phyloP scores from a whole-genome alignment of 2,888 invertebrate genomes.

The Caenorhabditis drosophilae region DNA sequence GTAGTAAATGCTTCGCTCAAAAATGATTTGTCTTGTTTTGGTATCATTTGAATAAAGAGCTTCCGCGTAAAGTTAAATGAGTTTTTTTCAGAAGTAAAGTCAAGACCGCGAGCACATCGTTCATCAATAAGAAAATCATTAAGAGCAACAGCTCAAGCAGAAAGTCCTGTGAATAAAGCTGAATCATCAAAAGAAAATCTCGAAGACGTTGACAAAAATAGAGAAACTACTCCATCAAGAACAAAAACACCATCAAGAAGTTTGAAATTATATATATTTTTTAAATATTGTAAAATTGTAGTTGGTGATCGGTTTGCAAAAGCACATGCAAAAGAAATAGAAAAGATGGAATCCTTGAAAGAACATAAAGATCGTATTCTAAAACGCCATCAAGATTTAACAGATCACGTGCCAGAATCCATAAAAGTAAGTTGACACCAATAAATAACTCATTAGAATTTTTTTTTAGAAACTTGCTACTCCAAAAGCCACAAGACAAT shows the following conservation, averaged over 20 bases:
- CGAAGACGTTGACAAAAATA: neutral
- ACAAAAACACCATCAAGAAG: neutral
- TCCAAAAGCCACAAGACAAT: slow-evolving; percentile 22
- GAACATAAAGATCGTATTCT: slow-evolving; percentile 15
- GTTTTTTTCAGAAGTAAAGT: slow-evolving; percentile 20
- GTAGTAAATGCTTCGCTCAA: slow-evolving; percentile 8
- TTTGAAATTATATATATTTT: neutral
- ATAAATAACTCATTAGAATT: too few species aligned
- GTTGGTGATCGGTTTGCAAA: slow-evolving; percentile 18
- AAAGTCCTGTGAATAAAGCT: too few species aligned
- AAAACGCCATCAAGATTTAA: slow-evolving; percentile 30
- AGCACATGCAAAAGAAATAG: slow-evolving; percentile 24
- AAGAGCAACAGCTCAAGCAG: neutral
- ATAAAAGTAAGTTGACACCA: slow-evolving; percentile 8
- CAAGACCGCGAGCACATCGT: slow-evolving; percentile 18
- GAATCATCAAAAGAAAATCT: neutral
- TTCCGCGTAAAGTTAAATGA: too few species aligned
- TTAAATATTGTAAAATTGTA: neutral
- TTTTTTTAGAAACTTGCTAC: slow-evolving; percentile 23
- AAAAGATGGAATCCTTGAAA: slow-evolving; percentile 23
- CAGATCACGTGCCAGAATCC: slow-evolving; percentile 15
- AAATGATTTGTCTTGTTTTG: slow-evolving; percentile 15
- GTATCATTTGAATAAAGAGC: neutral
- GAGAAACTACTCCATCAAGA: slow-evolving; percentile 1
- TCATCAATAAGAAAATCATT: slow-evolving; percentile 13